phyloP scores from a whole-genome alignment of 2,113 vertebrate species.

The Okapia johnstoni region DNA sequence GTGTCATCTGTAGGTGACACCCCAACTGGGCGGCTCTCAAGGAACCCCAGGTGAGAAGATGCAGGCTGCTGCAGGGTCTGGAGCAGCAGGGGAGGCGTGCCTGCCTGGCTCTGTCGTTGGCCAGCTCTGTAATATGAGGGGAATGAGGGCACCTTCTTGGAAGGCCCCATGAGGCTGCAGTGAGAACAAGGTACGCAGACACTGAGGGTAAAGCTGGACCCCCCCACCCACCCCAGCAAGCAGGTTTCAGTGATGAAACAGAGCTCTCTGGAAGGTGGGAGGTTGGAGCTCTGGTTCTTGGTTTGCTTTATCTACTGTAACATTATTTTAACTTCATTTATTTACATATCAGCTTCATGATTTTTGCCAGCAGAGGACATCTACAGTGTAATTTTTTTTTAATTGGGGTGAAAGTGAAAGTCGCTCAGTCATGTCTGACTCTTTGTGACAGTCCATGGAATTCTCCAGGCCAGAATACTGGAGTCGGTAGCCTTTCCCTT shows the following conservation, averaged over 20 bases:
- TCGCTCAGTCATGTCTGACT: fast-evolving
- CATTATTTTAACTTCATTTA: not conserved
- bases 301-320: not conserved
- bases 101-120: not conserved
- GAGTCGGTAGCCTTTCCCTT: not conserved
- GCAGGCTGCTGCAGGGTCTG: not conserved
- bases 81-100: not conserved
- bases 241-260: not conserved
- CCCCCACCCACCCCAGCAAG: not conserved
- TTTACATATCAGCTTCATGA: not conserved
- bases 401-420: not conserved
- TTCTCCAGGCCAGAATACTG: not conserved
- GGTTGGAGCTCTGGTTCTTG: not conserved
- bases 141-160: not conserved
- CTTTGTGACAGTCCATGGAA: not conserved
- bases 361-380: not conserved
- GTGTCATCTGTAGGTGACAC: not conserved
- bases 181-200: not conserved
- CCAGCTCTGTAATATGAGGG: not conserved
- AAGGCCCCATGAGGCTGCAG: not conserved
- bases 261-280: not conserved
- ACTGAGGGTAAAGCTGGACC: not conserved
- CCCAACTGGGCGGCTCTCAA: not conserved
- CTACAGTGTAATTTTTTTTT: not conserved
- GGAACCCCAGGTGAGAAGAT: not conserved